Base-by-base conservation (phyloP, 30 jellyfish, hydroid and myxozoan species). In the Phacellophora camtschatica region DNA sequence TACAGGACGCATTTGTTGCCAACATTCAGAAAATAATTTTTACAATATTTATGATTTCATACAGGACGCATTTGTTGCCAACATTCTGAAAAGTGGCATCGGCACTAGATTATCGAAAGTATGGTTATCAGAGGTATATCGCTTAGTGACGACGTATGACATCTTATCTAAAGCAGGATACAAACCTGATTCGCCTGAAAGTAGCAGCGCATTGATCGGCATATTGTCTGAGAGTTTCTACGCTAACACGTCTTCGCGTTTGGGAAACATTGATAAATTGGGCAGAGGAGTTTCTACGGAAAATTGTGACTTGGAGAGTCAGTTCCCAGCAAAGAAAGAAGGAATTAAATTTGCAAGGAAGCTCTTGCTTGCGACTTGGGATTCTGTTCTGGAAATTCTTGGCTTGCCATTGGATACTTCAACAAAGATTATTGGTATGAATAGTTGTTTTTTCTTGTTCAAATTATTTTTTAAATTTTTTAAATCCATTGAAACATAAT, bases 101-200 rank as follows among this genome's bases (percentile, higher is more conserved):
- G 75, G 67, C 65, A 90, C 83, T 20, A 88, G 97, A 28, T 64
- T 93, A 12, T 93, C 99, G 6, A 73, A 68, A 50, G 96, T 86
- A 25, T 93, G 99, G 99, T 74, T 93, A 25, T 19, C 92, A 1
- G 99, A 93, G 39, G 96, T 93, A 12, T 93, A 93, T 57, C 95
- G 99, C 58, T 90, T 93, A 8, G 96, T 87, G 1, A 93, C 96
- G 35, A 93, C 99, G 12, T 93, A 93, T 73, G 99, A 93, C 63
- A 93, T 93, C 49, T 71, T 93, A 18, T 59, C 96, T 53, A 93
- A 93, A 77, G 99, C 99, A 23, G 99, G 99, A 0, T 93, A 66
- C 84, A 73, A 82, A 27, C 85, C 58, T 28, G 97, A 93, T 11
- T 58, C 96, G 19, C 65, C 90, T 9, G 99, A 93, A 66, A 80